Evolutionary conservation across 1,140 invertebrate species (phyloP), one percentile per base, ranked within the genome.

Genomic region (Achatina immaculata): DNA sequence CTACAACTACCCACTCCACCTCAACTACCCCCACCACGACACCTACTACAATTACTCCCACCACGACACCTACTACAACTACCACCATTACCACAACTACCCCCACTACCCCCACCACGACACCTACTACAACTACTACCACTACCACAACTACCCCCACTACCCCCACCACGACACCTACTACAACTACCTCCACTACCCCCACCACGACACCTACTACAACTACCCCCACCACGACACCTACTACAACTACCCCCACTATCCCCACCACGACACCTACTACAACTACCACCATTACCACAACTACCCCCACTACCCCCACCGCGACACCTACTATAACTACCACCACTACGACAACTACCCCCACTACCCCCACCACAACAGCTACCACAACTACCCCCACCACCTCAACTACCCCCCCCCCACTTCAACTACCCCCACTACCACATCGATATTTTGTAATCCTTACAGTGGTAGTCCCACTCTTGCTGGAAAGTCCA

Each of bases 381-480:
- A n/a, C n/a, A n/a, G n/a, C n/a, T n/a, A n/a, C n/a, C n/a, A n/a
- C n/a, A n/a, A n/a, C n/a, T n/a, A n/a, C n/a, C n/a, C n/a, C n/a
- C n/a, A n/a, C n/a, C n/a, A n/a, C n/a, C n/a, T n/a, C n/a, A n/a
- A 48, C 6, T 34, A 6, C 2, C 21, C n/a, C 58, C 58, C 21
- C n/a, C 16, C 28, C 58, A 6, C n/a, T 28, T n/a, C 11, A 19
- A 14, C 21, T 58, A 58, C 21, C 48, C 16, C 58, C 28, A 9
- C 2, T 28, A 31, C 28, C 16, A n/a, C 28, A n/a, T 6, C n/a
- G 7, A 62, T 16, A n/a, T n/a, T n/a, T n/a, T n/a, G n/a, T n/a
- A n/a, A 28, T 31, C 6, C 58, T 62, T 62, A 62, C 58, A 62
- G 58, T 62, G 58, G 58, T 62, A 62, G 7, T 34, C 58, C 58